Conservation (phyloP, 2,797 vertebrate genomes). For the Ctenopoma multispine region DNA sequence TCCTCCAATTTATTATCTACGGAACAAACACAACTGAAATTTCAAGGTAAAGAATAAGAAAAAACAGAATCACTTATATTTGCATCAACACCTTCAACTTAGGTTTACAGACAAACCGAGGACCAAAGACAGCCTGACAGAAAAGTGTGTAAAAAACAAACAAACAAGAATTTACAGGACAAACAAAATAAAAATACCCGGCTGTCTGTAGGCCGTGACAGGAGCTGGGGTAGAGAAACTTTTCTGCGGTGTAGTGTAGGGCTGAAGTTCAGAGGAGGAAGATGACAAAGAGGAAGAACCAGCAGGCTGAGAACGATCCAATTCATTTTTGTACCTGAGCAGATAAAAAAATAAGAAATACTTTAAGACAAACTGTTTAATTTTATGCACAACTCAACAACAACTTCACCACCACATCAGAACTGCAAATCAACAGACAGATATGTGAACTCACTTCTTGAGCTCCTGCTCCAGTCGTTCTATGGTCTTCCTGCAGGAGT, state of each 20-base stretch:
- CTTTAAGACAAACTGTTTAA: too few relatives aligned
- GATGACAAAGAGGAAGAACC: constrained; percentile 63
- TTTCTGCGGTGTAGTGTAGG: constrained; percentile 86
- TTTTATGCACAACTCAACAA: neutral
- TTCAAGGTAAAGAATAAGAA: neutral
- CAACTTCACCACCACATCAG: too few relatives aligned
- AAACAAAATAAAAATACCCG: constrained; percentile 78
- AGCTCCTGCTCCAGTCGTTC: constrained; percentile 92
- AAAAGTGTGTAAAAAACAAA: neutral
- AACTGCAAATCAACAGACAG: neutral
- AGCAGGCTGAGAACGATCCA: constrained; percentile 87
- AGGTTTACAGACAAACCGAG: neutral
- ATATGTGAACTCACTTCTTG: constrained; percentile 86
- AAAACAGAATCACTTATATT: neutral
- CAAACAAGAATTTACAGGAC: neutral
- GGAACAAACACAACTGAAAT: constrained; percentile 37
- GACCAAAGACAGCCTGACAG: neutral
- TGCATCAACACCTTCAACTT: neutral
- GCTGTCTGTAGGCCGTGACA: constrained; percentile 78
- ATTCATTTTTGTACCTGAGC: constrained; percentile 89
- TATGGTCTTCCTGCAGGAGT: constrained; percentile 88
- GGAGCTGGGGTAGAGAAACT: constrained; percentile 75
- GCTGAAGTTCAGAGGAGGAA: constrained; percentile 80
- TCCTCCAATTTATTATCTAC: constrained; percentile 88
- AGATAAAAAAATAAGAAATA: constrained; percentile 16